Evolutionary conservation across 2,113 vertebrate species (phyloP).

Genomic region (Nestor notabilis): DNA sequence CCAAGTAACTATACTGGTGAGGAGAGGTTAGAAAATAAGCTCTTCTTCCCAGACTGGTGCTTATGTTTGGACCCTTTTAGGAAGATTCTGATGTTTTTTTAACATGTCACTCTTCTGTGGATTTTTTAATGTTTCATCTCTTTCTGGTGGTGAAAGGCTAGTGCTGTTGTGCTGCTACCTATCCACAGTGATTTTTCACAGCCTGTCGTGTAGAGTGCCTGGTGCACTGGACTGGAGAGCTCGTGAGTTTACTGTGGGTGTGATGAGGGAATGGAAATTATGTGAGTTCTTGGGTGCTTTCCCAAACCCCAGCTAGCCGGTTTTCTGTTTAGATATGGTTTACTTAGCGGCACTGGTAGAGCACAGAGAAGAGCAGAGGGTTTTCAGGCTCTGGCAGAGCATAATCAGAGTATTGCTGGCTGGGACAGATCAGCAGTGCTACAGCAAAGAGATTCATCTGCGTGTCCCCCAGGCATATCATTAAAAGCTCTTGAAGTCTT

Average conservation of each 20-base stretch:
- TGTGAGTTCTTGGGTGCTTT: slow-evolving; percentile 57
- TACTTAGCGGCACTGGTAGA: slow-evolving; percentile 7
- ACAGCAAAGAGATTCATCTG: not conserved
- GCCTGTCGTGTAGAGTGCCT: not conserved
- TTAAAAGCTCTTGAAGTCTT: not conserved
- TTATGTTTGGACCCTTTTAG: not conserved
- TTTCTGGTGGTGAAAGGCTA: not conserved
- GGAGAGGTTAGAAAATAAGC: slow-evolving; percentile 11
- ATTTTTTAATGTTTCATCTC: not conserved
- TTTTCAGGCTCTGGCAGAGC: not conserved
- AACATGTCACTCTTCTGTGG: not conserved
- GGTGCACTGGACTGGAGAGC: not conserved
- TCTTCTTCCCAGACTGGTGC: not conserved
- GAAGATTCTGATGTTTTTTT: not conserved
- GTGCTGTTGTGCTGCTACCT: not conserved
- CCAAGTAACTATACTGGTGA: not conserved
- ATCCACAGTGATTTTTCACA: not conserved
- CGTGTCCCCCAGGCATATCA: not conserved
- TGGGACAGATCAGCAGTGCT: not conserved
- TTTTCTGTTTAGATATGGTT: slow-evolving; percentile 45
- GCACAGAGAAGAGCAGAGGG: not conserved
- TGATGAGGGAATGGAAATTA: slow-evolving; percentile 45
- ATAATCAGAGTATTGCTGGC: not conserved
- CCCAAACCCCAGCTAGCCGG: slow-evolving; percentile 38
- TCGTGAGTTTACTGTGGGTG: slow-evolving; percentile 26